Base-by-base conservation (phyloP, 2,888 invertebrate genomes). In the Plagodis pulveraria region DNA sequence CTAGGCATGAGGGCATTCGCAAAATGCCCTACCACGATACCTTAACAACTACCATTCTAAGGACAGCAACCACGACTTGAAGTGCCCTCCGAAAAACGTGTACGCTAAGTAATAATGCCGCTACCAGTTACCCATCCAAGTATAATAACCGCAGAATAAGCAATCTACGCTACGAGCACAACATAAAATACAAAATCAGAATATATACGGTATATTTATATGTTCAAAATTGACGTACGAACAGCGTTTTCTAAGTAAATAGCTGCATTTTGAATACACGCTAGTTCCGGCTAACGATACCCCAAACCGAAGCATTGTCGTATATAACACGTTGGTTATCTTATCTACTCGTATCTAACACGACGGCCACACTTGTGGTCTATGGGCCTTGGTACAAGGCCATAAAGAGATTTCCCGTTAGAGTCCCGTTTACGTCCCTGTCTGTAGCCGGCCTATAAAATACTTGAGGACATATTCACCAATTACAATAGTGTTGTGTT, bases 401-500 rank as follows among this genome's bases (percentile, higher is more conserved):
- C 36, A 50, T 61, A 61, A 61, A 61, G 49, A 38, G 35, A 10
- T 36, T 45, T 43, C 50, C 61, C 61, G 53, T 61, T 61, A 56
- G 40, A 42, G 61, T 53, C 53, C 55, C 59, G 47, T 55, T 59
- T 22, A 41, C 50, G 40, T 51, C 36, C 44, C 35, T 33, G 34
- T 32, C 12, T 32, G 38, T 51, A 22, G 43, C 22, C 43, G 34
- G 22, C 36, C 33, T 54, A 42, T 54, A 58, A 54, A 58, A 34
- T 44, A 56, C 32, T 22, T 32, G 22, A 50, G 50, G 69, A 67
- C 67, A 69, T 60, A 62, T 58, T 56, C 55, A 55, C 67, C 67
- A 69, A 69, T 69, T 69, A 69, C 69, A 67, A 62, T 51, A 53
- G 65, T 61, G 65, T 62, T 55, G 46, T 49, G 53, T 12, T 55